These are phyloP conservation scores for Channa maculata DNA, from an alignment of 2,113 vertebrate genomes.

Conservation along the genomic window DNA sequence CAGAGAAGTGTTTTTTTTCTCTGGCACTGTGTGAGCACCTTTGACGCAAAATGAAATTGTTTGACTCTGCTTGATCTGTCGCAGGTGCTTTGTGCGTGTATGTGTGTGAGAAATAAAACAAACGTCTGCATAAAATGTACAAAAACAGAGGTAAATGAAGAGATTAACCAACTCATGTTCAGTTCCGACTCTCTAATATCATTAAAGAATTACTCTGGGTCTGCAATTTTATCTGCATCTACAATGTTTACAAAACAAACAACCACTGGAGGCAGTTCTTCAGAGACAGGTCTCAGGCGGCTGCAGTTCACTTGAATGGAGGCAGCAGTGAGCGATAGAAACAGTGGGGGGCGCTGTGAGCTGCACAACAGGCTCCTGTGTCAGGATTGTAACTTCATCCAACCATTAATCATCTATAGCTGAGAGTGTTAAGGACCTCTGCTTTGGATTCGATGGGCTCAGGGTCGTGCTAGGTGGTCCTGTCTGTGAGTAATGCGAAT, in stretches of 20 bases:
- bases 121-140: not conserved
- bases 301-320: constrained; percentile 33
- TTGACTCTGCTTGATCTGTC: constrained; percentile 69
- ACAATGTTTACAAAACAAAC: constrained; percentile 18
- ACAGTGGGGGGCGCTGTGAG: constrained; percentile 64
- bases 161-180: not conserved
- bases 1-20: constrained; percentile 14
- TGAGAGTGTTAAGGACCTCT: constrained; percentile 54
- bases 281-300: constrained; percentile 29
- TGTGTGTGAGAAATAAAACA: not conserved
- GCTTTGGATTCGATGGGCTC: constrained; percentile 59
- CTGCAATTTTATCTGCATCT: not conserved
- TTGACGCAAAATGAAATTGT: constrained; percentile 64
- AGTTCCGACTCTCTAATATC: not conserved
- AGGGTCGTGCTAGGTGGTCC: constrained; percentile 77
- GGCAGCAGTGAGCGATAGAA: constrained; percentile 30
- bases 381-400: constrained; percentile 59
- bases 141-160: no score
- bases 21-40: constrained; percentile 47
- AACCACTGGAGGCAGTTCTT: constrained; percentile 14
- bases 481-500: constrained; percentile 50
- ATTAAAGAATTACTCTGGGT: not conserved
- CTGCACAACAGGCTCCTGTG: constrained; percentile 35
- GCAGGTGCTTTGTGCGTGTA: constrained; percentile 51
- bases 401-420: constrained; percentile 76